Evolutionary conservation across 2,888 invertebrate genomes (phyloP), one percentile per base, ranked within the genome.

Genomic region (Trichacis sp.): DNA sequence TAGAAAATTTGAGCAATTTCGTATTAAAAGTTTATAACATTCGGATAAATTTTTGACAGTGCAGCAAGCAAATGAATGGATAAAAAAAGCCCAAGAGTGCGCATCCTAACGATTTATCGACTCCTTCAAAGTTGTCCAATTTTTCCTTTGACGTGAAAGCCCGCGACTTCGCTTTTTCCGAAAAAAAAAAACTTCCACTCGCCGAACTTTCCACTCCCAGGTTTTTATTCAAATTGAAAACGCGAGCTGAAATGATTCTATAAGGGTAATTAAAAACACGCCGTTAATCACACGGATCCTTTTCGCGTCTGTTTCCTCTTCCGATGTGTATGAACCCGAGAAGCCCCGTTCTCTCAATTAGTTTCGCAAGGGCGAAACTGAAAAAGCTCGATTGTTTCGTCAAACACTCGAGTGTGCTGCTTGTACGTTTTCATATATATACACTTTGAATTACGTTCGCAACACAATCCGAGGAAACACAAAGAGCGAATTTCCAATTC

Each of bases 401-500:
- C 58, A 36, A 60, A 67, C 46, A 36, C 49, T 51, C 36, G 40
- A 48, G 9, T 9, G 4, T 9, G 4, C 33, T n/a, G 33, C 33
- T n/a, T 51, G 61, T 62, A 55, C 49, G 55, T 58, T 62, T 62
- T 58, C 58, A 61, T 50, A 46, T 19, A 12, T 36, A 11, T 45
- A 38, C 47, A 38, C 57, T 38, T 15, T 20, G 64, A 64, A 68
- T 66, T 64, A 59, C 60, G 40, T 36, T 19, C 48, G 51, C 61
- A 56, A 53, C 64, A 50, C 59, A 45, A 60, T 56, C 51, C 57
- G 58, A 43, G 52, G 50, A 61, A 64, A 64, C 56, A 55, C 53
- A 64, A 43, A 40, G 40, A 47, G 58, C 59, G 69, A 77, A 80
- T 80, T 80, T 76, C 78, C 78, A 80, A 82, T 81, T 82, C 77